Base-by-base conservation (phyloP, 2,888 invertebrate species). In the Hypomecis punctinalis region DNA sequence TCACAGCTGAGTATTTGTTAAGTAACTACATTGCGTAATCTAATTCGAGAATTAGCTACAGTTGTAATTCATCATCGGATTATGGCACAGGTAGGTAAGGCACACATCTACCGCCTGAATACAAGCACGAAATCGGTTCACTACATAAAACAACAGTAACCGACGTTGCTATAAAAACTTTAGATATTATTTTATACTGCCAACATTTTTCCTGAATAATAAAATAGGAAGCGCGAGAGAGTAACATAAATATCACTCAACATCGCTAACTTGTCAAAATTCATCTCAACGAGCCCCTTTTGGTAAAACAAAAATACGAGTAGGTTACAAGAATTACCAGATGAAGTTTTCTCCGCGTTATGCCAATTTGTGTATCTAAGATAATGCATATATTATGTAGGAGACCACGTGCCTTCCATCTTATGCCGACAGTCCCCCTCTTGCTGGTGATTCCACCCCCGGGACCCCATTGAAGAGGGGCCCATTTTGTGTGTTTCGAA, bases 381-480 rank as follows among this genome's bases (percentile, higher is more conserved):
- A 79, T 80, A 80, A 82, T 79, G 80, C 76, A 82, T 83, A 78
- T 78, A 82, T 80, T 80, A 83, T 83, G 79, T 78, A 82, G 72
- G 68, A 73, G 73, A 79, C 80, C 80, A 78, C 82, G 80, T 81
- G 72, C 75, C 67, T 61, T 55, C 67, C 61, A 57, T 53, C 37
- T 69, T 73, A 74, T 74, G 74, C 76, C 76, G 72, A 75, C 78
- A 76, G 76, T 73, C 79, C 83, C 81, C 83, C 81, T 77, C 81
- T 76, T 78, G 78, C 79, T 71, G 79, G 78, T 84, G 83, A 84
- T 83, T 84, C 78, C 71, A 77, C 84, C 81, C 84, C 71, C 74
- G 82, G 80, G 84, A 82, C 75, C 67, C 67, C 67, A 67, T 7
- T 35, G 43, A 71, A 63, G 48, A 54, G 63, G 58, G 64, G 48